Percentiles rank a stretch among this genome's conserved stretches.
Conservation (phyloP, 1,140 invertebrate species). For the Meloidogyne chitwoodi region DNA sequence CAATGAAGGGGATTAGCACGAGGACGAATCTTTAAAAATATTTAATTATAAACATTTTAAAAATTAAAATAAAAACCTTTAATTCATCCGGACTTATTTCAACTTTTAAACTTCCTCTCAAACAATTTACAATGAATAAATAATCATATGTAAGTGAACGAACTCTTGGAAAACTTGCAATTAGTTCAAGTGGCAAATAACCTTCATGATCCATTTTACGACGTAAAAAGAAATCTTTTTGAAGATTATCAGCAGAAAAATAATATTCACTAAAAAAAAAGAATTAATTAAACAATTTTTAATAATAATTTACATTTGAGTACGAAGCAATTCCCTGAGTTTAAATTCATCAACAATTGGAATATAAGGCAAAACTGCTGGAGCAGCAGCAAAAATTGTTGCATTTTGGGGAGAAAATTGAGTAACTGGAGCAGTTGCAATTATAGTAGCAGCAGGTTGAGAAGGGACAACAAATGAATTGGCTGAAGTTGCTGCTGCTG, state of each 20-base stretch:
- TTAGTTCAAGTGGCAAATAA: constrained; percentile 82
- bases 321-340: constrained; percentile 52
- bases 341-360: constrained; percentile 33
- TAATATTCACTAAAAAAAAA: constrained; percentile 85
- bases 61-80: constrained; percentile 25
- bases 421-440: background rate
- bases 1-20: constrained; percentile 21
- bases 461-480: constrained; percentile 11
- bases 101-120: constrained; percentile 53
- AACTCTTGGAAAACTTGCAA: constrained; percentile 91
- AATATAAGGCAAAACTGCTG: constrained; percentile 16
- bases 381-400: constrained; percentile 1
- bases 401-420: constrained; percentile 24
- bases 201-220: constrained; percentile 92
- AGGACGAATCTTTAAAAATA: constrained; percentile 32
- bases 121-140: constrained; percentile 69
- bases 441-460: constrained; percentile 1
- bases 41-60: background rate
- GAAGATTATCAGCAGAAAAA: constrained; percentile 92
- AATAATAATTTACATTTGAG: constrained; percentile 59
- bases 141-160: constrained; percentile 80
- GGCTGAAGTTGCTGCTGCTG: constrained; percentile 1
- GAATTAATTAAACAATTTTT: too few species aligned
- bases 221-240: constrained; percentile 89
- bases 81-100: constrained; percentile 42